These are phyloP conservation scores for Antheraea mylitta DNA, from an alignment of 1,140 invertebrate genomes.

Conservation along the genomic window DNA sequence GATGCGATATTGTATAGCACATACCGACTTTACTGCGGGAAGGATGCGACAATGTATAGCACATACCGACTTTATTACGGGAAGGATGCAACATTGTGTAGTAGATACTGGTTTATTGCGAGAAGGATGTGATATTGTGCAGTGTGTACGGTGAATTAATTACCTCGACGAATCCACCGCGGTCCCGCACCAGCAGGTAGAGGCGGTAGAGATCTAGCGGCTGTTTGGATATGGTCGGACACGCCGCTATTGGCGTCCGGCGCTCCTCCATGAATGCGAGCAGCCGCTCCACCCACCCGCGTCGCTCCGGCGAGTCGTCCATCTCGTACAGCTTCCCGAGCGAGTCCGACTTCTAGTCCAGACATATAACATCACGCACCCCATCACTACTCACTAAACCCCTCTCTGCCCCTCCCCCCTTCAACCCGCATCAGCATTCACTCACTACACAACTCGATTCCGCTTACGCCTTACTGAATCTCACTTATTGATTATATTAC, in stretches of 20 bases:
- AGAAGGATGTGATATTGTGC: background rate
- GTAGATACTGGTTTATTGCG: too few species aligned
- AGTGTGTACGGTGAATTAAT: slow-evolving; percentile 64
- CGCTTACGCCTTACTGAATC: too few species aligned
- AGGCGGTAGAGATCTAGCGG: slow-evolving; percentile 98
- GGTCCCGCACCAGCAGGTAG: slow-evolving; percentile 96
- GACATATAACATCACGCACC: slow-evolving; percentile 49
- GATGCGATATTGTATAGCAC: too few species aligned
- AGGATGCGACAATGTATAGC: too few species aligned
- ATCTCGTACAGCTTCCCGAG: slow-evolving; percentile 97
- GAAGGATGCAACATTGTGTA: too few species aligned
- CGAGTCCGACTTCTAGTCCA: slow-evolving; percentile 90
- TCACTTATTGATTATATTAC: too few species aligned
- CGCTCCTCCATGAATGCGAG: slow-evolving; percentile 96
- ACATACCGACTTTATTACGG: too few species aligned
- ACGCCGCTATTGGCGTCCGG: slow-evolving; percentile 94
- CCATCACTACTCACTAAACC: background rate
- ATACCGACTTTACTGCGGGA: too few species aligned
- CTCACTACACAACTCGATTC: background rate
- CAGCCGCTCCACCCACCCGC: slow-evolving; percentile 94
- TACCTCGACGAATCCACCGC: slow-evolving; percentile 98
- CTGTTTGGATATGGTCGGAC: slow-evolving; percentile 98
- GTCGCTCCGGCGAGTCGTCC: slow-evolving; percentile 95
- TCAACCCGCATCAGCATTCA: background rate
- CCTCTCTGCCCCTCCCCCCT: background rate